Percentiles rank a stretch among this genome's conserved stretches.
Conservation (phyloP, 2,888 invertebrate species). For the Leptinotarsa peninsularis region DNA sequence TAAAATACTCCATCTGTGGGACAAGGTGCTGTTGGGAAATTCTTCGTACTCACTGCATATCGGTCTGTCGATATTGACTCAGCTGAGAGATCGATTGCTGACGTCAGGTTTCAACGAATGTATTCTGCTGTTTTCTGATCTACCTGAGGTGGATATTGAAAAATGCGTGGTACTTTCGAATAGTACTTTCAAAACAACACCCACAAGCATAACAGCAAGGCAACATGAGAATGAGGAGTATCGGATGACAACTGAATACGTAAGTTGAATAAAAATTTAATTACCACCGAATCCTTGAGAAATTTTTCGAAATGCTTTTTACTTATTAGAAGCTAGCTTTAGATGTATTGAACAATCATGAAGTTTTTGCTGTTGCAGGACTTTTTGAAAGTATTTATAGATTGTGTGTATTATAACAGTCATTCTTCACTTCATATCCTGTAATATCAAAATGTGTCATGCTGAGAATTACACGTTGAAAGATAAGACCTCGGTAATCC, state of each 20-base stretch:
- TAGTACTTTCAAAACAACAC: slow-evolving; percentile 86
- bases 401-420: too few relatives aligned
- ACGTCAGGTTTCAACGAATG: slow-evolving; percentile 98
- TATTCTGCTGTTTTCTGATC: slow-evolving; percentile 96
- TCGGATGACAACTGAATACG: slow-evolving; percentile 51
- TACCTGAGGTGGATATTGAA: slow-evolving; percentile 97
- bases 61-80: slow-evolving; percentile 91
- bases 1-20: slow-evolving; percentile 98
- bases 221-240: slow-evolving; percentile 73
- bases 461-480: too few relatives aligned
- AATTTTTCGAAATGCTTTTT: too few relatives aligned
- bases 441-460: too few relatives aligned
- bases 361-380: too few relatives aligned
- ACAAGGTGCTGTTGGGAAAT: slow-evolving; percentile 92
- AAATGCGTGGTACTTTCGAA: slow-evolving; percentile 90
- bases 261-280: slow-evolving; percentile 36
- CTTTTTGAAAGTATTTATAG: too few relatives aligned
- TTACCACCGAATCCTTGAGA: too few relatives aligned
- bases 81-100: slow-evolving; percentile 85
- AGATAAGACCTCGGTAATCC: too few relatives aligned
- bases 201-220: slow-evolving; percentile 88
- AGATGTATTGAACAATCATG: too few relatives aligned
- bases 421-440: too few relatives aligned
- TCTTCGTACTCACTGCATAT: slow-evolving; percentile 94
- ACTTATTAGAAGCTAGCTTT: too few relatives aligned